A percentile compares a stretch with the other conserved stretches of the same genome.
Conservation (phyloP, 2,797 vertebrate species). For the Orientallactaga sibirica region DNA sequence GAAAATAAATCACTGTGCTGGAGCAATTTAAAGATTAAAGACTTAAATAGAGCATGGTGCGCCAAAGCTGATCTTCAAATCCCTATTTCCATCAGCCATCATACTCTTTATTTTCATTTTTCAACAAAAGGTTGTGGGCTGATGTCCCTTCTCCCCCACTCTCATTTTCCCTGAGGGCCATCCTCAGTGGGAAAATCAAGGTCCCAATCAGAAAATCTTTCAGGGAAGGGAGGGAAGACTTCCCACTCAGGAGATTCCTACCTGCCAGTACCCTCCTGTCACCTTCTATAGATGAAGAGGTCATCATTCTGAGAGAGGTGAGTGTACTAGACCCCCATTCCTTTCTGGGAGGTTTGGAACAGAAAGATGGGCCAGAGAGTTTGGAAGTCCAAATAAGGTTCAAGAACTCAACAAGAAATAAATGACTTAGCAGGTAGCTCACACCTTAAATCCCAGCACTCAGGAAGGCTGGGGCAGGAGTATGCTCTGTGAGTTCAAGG, state of each 20-base stretch:
- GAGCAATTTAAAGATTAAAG: conserved; percentile 76
- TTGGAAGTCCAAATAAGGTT: not conserved
- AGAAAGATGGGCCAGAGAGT: not conserved
- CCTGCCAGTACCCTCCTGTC: too few relatives aligned
- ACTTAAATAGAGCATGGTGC: conserved; percentile 58
- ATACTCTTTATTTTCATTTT: conserved; percentile 20
- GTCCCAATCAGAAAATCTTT: too few relatives aligned
- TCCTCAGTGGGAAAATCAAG: too few relatives aligned
- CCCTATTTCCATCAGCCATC: conserved; percentile 32
- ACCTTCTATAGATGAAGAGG: not conserved
- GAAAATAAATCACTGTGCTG: conserved; percentile 69
- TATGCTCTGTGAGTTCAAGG: too few relatives aligned
- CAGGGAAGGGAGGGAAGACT: too few relatives aligned
- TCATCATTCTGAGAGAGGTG: not conserved
- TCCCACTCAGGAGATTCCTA: too few relatives aligned
- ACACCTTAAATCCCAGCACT: too few relatives aligned
- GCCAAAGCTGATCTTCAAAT: conserved; percentile 50
- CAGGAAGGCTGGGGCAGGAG: too few relatives aligned
- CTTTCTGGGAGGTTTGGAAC: not conserved
- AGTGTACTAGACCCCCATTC: not conserved
- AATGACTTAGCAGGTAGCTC: too few relatives aligned
- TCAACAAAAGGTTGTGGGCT: not conserved
- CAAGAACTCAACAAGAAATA: not conserved
- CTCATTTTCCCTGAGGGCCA: too few relatives aligned
- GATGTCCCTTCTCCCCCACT: not conserved